Conservation (phyloP, 2,113 vertebrate genomes). For the Pseudonaja textilis region DNA sequence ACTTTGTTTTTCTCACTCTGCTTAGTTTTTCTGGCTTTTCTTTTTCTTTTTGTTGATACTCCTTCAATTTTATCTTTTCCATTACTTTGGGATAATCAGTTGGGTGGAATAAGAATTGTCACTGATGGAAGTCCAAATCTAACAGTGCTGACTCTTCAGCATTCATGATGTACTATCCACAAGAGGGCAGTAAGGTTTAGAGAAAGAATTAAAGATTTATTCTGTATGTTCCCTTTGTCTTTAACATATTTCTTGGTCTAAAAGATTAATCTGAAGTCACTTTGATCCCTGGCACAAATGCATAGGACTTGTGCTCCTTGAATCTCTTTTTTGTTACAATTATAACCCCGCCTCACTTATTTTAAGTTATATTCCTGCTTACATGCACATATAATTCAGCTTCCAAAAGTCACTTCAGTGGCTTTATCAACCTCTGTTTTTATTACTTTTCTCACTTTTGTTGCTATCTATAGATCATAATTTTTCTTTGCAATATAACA, state of each 20-base stretch:
- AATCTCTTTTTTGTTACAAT: not conserved
- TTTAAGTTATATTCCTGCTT: not conserved
- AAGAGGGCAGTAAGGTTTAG: not conserved
- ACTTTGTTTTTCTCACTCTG: not conserved
- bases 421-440: not conserved
- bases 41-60: not conserved
- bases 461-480: not conserved
- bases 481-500: not conserved
- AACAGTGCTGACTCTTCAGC: not conserved
- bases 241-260: not conserved
- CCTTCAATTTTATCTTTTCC: not conserved
- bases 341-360: not conserved
- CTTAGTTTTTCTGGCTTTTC: not conserved
- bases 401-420: not conserved
- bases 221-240: not conserved
- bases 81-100: not conserved
- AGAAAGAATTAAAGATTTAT: not conserved
- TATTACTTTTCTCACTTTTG: not conserved
- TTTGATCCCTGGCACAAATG: not conserved
- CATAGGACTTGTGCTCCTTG: not conserved
- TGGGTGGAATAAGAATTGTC: not conserved
- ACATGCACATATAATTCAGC: not conserved
- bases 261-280: not conserved
- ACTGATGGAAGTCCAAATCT: not conserved
- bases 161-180: not conserved